phyloP scores from a whole-genome alignment of 1,140 invertebrate species.

The Antheraea mylitta region DNA sequence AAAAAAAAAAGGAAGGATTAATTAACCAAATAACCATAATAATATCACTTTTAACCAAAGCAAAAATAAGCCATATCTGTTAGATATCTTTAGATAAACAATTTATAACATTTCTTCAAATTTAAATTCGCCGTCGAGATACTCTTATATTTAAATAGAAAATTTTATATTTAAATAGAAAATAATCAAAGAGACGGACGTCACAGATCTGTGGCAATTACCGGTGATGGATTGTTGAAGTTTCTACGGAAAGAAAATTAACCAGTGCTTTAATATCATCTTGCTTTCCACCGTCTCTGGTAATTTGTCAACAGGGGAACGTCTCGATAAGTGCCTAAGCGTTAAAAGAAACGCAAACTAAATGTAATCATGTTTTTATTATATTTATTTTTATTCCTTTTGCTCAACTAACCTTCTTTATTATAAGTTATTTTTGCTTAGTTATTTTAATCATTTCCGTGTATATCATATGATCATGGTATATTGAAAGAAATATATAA shows the following conservation, averaged over 20 bases:
- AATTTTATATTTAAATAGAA: neutral
- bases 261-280: conserved; percentile 57
- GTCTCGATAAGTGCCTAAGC: neutral
- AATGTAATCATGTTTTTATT: neutral
- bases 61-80: too few species aligned
- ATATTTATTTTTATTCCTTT: neutral
- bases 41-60: too few species aligned
- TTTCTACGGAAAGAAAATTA: conserved; percentile 48
- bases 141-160: neutral
- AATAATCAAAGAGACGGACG: neutral
- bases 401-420: too few species aligned
- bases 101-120: too few species aligned
- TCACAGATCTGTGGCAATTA: conserved; percentile 46
- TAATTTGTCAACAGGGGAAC: conserved; percentile 41
- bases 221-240: conserved; percentile 60
- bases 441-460: too few species aligned
- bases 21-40: too few species aligned
- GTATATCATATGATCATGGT: too few species aligned
- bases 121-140: too few species aligned
- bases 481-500: too few species aligned
- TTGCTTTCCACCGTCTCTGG: conserved; percentile 47
- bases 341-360: neutral
- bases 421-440: too few species aligned
- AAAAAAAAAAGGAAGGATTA: too few species aligned
- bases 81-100: too few species aligned